Evolutionary conservation across 2,888 invertebrate species (phyloP), one percentile per base, ranked within the genome.

Genomic region (Eustalomyia histrio): DNA sequence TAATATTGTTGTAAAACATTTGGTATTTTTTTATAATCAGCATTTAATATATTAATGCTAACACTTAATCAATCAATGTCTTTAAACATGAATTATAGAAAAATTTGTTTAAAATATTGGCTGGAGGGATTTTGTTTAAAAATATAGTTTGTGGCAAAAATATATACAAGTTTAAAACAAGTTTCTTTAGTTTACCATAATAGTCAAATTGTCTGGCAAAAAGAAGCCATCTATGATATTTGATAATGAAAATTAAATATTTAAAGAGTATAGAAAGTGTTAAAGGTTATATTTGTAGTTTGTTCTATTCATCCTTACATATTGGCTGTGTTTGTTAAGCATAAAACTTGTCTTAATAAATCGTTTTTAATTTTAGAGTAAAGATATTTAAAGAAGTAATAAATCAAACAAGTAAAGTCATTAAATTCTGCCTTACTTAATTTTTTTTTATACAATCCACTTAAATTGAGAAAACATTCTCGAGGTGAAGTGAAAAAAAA

Each of bases 51-150:
- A 73, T 78, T 71, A 79, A 61, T 57, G 33, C 74, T 53, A 78
- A 78, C 78, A 81, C 81, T 67, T 75, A 78, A 81, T 81, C 78
- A 78, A 81, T 81, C 81, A 81, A 63, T 65, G 69, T 76, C 67
- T 73, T 17, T 16, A 39, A 18, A 69, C 21, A 58, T 4, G 47
- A n/a, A 14, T 52, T 12, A 16, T 65, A 35, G 47, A 39, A n/a
- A 50, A 47, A 57, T 58, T 16, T 52, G 53, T 67, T 72, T 60
- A 58, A 50, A 16, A 53, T 53, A 60, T 67, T 52, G 53, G 55
- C 60, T 78, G 43, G 39, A 29, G 74, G 60, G 69, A 75, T 58
- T 79, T 65, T 55, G 43, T 29, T 35, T 43, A 58, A n/a, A 57
- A 57, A n/a, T 24, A 57, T 24, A 21, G 18, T 52, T n/a, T 24